These are phyloP conservation scores for Vireo griseus DNA, from an alignment of 2,797 vertebrate genomes.

Conservation along the genomic window DNA sequence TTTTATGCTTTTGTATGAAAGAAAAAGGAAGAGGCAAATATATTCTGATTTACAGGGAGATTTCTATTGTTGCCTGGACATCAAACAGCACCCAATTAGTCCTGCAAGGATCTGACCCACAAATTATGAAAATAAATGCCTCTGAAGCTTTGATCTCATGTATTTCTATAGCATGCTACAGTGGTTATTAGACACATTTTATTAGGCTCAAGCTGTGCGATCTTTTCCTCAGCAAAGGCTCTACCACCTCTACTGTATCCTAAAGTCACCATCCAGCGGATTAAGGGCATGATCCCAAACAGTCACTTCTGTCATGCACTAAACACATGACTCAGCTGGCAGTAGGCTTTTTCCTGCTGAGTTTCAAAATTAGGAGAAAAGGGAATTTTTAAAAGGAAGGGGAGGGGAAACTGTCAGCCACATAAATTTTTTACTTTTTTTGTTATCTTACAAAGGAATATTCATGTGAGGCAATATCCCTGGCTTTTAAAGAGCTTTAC, in stretches of 20 bases:
- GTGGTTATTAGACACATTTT: slow-evolving; percentile 12
- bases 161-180: slow-evolving; percentile 14
- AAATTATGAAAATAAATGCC: slow-evolving; percentile 59
- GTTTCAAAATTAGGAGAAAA: slow-evolving; percentile 35
- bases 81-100: slow-evolving; percentile 51
- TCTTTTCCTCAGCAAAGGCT: neutral
- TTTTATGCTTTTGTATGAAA: neutral
- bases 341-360: slow-evolving; percentile 19
- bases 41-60: slow-evolving; percentile 1
- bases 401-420: neutral
- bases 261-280: neutral
- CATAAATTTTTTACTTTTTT: neutral
- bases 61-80: slow-evolving; percentile 49
- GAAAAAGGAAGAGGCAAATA: slow-evolving; percentile 2
- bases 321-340: slow-evolving; percentile 42
- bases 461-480: neutral
- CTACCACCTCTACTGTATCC: neutral
- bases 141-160: slow-evolving; percentile 21
- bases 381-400: neutral
- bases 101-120: slow-evolving; percentile 53
- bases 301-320: slow-evolving; percentile 27
- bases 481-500: neutral
- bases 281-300: slow-evolving; percentile 43
- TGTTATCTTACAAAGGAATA: neutral
- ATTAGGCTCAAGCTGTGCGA: slow-evolving; percentile 38